Evolutionary conservation across 1,140 invertebrate species (phyloP).

Genomic region (Drosophila dunni): DNA sequence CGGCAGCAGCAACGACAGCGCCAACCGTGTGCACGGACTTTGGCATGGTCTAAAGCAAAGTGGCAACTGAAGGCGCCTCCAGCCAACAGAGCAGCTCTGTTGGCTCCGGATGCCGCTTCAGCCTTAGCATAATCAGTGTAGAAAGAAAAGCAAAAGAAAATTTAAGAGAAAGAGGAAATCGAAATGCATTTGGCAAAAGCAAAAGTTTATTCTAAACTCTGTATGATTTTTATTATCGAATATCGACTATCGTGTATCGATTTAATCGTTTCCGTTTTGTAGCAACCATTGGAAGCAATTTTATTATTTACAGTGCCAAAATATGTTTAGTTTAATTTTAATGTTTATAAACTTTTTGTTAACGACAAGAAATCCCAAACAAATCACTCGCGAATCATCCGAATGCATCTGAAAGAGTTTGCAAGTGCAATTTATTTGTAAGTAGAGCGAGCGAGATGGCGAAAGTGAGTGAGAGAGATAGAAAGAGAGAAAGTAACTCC

Average conservation of each 20-base stretch:
- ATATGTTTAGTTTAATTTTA: constrained; percentile 82
- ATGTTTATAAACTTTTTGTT: constrained; percentile 60
- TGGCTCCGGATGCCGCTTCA: constrained; percentile 31
- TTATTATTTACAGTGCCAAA: constrained; percentile 82
- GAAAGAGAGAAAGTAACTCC: constrained; percentile 3
- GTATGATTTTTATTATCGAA: constrained; percentile 53
- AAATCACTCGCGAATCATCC: constrained; percentile 39
- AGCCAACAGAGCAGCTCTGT: constrained; percentile 55
- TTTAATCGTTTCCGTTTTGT: constrained; percentile 55
- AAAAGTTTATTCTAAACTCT: constrained; percentile 44
- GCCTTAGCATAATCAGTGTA: constrained; percentile 60
- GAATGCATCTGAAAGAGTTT: constrained; percentile 48
- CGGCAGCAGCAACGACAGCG: constrained; percentile 42
- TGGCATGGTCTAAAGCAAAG: constrained; percentile 75
- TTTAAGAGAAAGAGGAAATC: constrained; percentile 1
- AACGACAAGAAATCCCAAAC: background rate
- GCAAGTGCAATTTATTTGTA: constrained; percentile 57
- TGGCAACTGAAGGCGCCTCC: constrained; percentile 27
- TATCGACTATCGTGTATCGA: constrained; percentile 20
- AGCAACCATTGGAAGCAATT: constrained; percentile 63
- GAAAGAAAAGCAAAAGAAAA: background rate
- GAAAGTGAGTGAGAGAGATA: background rate
- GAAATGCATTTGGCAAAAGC: constrained; percentile 56
- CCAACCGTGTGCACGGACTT: constrained; percentile 83
- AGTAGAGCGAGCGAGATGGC: constrained; percentile 13